These are phyloP conservation scores for Drosophila ustulata DNA, from an alignment of 2,888 invertebrate genomes.

Conservation along the genomic window DNA sequence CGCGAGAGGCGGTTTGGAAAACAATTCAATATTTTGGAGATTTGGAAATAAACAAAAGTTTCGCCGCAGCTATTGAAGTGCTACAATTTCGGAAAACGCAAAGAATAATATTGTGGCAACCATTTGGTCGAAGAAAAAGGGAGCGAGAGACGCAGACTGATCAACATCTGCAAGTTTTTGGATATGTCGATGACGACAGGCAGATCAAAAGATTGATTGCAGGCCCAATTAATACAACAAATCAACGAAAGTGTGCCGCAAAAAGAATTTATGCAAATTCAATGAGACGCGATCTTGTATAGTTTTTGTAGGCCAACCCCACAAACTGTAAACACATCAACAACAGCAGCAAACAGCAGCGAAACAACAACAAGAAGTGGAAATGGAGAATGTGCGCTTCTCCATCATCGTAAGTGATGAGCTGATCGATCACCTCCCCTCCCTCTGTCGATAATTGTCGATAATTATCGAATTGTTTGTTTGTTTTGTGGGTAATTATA, in stretches of 20 bases:
- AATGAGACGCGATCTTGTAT: slow-evolving; percentile 31
- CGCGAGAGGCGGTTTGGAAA: slow-evolving; percentile 46
- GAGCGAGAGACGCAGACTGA: background rate
- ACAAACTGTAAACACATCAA: slow-evolving; percentile 65
- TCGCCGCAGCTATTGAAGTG: slow-evolving; percentile 17
- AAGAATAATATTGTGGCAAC: slow-evolving; percentile 19
- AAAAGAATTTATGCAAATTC: slow-evolving; percentile 18
- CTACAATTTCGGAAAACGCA: slow-evolving; percentile 19
- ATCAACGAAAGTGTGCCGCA: slow-evolving; percentile 10
- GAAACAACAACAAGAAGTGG: slow-evolving; percentile 38
- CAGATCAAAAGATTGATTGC: slow-evolving; percentile 63
- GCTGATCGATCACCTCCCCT: background rate
- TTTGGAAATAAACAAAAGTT: slow-evolving; percentile 54
- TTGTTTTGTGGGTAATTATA: background rate
- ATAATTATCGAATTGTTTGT: slow-evolving; percentile 1
- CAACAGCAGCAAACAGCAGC: slow-evolving; percentile 7
- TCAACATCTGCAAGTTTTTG: slow-evolving; percentile 29
- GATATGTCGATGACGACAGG: slow-evolving; percentile 9
- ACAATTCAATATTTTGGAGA: slow-evolving; percentile 63
- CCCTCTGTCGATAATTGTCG: background rate
- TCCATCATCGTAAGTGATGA: slow-evolving; percentile 84
- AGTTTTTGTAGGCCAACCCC: slow-evolving; percentile 53
- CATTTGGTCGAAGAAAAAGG: slow-evolving; percentile 9
- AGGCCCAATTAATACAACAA: slow-evolving; percentile 15
- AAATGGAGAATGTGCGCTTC: slow-evolving; percentile 85